phyloP scores from a whole-genome alignment of 1,140 invertebrate species.

The Macrostomum lignano region DNA sequence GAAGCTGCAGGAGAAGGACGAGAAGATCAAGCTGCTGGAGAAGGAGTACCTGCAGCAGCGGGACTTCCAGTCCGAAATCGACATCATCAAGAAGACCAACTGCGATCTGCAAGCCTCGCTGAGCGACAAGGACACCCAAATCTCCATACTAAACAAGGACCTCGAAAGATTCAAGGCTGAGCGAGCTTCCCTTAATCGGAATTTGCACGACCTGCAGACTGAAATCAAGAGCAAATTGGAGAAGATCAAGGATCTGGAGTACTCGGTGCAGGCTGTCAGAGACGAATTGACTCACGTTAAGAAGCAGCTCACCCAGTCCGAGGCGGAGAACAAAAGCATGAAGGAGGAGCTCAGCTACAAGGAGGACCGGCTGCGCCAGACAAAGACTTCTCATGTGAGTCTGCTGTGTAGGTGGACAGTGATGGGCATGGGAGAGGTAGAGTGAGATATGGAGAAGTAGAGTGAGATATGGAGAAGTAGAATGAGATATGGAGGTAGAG shows the following conservation, averaged over 20 bases:
- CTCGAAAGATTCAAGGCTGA: slow-evolving; percentile 1
- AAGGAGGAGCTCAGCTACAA: slow-evolving; percentile 1
- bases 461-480: no score
- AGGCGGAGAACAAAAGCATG: neutral
- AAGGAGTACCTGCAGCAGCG: neutral
- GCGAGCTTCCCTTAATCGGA: neutral
- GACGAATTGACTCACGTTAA: slow-evolving; percentile 1
- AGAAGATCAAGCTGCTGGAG: slow-evolving; percentile 2
- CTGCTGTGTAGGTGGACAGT: no score
- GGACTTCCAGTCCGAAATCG: neutral
- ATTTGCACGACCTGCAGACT: neutral
- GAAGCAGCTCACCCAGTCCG: neutral
- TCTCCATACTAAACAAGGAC: neutral
- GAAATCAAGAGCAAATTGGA: slow-evolving; percentile 1
- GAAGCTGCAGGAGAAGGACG: slow-evolving; percentile 1
- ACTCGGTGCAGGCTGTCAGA: neutral
- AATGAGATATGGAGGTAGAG: no score
- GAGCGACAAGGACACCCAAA: neutral
- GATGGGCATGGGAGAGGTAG: no score
- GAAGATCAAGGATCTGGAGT: neutral
- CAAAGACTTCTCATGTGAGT: slow-evolving; percentile 4
- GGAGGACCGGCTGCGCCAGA: slow-evolving; percentile 4
- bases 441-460: no score
- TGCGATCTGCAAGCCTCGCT: neutral
- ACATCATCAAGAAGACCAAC: neutral